Percentiles rank a stretch among this genome's conserved stretches.
Conservation (phyloP, 2,888 invertebrate genomes). For the Notodonta ziczac region DNA sequence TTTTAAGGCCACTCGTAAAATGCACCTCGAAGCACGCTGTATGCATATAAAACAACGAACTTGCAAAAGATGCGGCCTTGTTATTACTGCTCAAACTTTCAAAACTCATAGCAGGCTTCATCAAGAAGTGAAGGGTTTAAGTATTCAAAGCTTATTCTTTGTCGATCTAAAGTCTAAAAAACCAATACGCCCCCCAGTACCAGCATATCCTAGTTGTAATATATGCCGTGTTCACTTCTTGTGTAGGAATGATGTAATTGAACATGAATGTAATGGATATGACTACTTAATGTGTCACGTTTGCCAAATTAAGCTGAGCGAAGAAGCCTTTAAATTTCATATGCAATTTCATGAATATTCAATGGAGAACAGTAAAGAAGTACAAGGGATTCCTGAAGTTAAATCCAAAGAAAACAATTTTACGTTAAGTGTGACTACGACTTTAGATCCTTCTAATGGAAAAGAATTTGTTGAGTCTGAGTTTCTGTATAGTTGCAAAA, state of each 20-base stretch:
- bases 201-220: constrained; percentile 59
- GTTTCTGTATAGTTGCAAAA: constrained; percentile 54
- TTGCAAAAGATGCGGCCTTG: constrained; percentile 63
- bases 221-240: constrained; percentile 59
- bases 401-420: not conserved
- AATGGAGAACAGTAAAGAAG: constrained; percentile 14
- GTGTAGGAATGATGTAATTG: constrained; percentile 41
- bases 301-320: constrained; percentile 58
- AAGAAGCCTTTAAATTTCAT: constrained; percentile 60
- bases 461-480: not conserved
- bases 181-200: constrained; percentile 58
- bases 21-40: constrained; percentile 51
- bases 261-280: constrained; percentile 53
- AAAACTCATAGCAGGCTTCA: constrained; percentile 53
- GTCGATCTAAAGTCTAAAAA: constrained; percentile 51
- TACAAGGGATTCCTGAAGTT: not conserved
- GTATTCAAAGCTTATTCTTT: constrained; percentile 59
- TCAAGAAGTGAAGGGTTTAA: constrained; percentile 41
- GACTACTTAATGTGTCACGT: constrained; percentile 52
- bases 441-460: not conserved
- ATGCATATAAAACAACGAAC: constrained; percentile 40
- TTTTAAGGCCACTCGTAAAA: constrained; percentile 27
- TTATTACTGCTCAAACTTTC: constrained; percentile 47
- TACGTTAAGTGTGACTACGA: not conserved
- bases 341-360: constrained; percentile 62